phyloP scores from a whole-genome alignment of 2,888 invertebrate species.

The Andrena bicolor region DNA sequence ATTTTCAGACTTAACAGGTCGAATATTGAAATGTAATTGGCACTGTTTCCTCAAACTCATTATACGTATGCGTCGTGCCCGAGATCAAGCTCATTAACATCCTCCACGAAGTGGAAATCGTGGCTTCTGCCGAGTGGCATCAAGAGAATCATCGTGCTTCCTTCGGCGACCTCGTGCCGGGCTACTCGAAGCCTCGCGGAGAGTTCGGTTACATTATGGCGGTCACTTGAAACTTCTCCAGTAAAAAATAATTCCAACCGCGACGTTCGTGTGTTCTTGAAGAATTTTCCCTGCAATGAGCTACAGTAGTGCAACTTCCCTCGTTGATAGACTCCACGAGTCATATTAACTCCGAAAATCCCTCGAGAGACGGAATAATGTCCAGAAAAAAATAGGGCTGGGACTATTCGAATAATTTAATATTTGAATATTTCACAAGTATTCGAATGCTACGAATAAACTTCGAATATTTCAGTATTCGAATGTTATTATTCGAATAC shows the following conservation, averaged over 20 bases:
- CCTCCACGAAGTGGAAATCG: too few relatives aligned
- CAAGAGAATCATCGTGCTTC: slow-evolving; percentile 9
- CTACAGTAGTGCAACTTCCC: neutral
- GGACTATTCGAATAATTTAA: too few relatives aligned
- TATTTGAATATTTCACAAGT: too few relatives aligned
- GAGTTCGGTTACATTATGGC: slow-evolving; percentile 62
- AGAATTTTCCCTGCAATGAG: slow-evolving; percentile 34
- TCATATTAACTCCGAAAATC: slow-evolving; percentile 49
- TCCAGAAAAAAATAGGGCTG: neutral
- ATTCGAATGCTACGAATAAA: too few relatives aligned
- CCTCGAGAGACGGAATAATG: slow-evolving; percentile 29
- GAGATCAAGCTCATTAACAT: too few relatives aligned
- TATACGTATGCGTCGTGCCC: too few relatives aligned
- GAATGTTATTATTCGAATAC: too few relatives aligned
- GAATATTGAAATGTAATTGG: too few relatives aligned
- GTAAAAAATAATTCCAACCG: slow-evolving; percentile 73
- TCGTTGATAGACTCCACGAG: slow-evolving; percentile 53
- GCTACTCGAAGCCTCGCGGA: slow-evolving; percentile 48
- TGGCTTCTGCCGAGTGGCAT: too few relatives aligned
- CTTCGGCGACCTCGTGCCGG: slow-evolving; percentile 48
- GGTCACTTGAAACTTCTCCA: slow-evolving; percentile 62
- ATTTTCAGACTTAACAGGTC: too few relatives aligned
- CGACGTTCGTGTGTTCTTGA: slow-evolving; percentile 35
- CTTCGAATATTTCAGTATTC: too few relatives aligned
- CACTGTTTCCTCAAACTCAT: too few relatives aligned